A percentile compares a stretch with the other conserved stretches of the same genome.
Evolutionary conservation across 2,888 invertebrate species (phyloP).

Genomic region (Nomada fabriciana): DNA sequence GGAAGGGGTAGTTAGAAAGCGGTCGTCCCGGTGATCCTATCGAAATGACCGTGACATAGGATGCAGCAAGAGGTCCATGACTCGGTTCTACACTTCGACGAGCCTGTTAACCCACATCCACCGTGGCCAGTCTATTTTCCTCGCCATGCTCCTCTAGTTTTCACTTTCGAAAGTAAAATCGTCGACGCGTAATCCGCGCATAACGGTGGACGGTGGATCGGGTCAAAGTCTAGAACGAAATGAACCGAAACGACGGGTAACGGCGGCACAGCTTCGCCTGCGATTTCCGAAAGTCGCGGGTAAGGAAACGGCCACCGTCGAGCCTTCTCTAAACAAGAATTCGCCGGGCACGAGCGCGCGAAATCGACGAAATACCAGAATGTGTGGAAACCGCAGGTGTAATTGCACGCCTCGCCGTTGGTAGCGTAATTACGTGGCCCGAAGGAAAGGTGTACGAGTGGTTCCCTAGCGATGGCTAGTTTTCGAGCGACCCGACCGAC

Average conservation of each 20-base stretch:
- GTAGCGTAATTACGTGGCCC: neutral
- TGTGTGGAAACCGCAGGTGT: neutral
- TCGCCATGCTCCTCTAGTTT: neutral
- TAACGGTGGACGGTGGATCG: neutral
- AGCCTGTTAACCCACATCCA: slow-evolving; percentile 57
- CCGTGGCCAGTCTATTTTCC: slow-evolving; percentile 3
- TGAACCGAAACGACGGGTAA: neutral
- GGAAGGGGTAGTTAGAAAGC: slow-evolving; percentile 70
- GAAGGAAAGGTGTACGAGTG: neutral
- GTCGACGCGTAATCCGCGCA: neutral
- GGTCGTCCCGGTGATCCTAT: slow-evolving; percentile 55
- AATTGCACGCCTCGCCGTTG: neutral
- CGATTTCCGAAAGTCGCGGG: neutral
- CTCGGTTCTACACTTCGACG: slow-evolving; percentile 18
- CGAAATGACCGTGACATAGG: slow-evolving; percentile 74
- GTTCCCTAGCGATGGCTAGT: slow-evolving; percentile 1
- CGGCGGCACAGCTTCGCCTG: neutral
- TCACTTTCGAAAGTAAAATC: slow-evolving; percentile 53
- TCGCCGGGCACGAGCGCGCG: neutral
- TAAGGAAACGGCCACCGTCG: neutral
- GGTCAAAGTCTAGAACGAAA: neutral
- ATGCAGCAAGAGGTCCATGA: slow-evolving; percentile 67
- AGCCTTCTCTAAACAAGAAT: neutral
- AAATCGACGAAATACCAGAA: neutral
- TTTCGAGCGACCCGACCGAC: neutral